Percentiles rank a stretch among this genome's conserved stretches.
Conservation (phyloP, 2,113 vertebrate species). For the Microtus ochrogaster region DNA sequence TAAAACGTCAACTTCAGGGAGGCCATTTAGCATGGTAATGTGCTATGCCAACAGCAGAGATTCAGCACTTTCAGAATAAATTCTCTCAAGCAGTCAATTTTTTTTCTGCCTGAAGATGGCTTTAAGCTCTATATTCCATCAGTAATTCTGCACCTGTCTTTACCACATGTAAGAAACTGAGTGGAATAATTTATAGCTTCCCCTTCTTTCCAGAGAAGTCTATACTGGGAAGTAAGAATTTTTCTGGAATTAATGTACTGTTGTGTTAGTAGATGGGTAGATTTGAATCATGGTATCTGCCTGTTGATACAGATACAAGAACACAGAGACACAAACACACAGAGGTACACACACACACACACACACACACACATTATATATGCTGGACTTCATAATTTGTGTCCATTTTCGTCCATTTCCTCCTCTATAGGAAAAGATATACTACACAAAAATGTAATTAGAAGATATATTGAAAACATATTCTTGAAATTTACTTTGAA, state of each 20-base stretch:
- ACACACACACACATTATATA: not conserved
- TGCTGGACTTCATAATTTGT: not conserved
- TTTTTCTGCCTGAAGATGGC: not conserved
- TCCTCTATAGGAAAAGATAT: not conserved
- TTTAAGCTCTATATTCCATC: not conserved
- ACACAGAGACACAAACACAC: not conserved
- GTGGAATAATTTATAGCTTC: not conserved
- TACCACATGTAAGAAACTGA: not conserved
- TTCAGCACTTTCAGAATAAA: conserved; percentile 60
- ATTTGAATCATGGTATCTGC: not conserved
- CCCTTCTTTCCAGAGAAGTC: not conserved
- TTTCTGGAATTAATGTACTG: not conserved
- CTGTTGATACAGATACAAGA: not conserved
- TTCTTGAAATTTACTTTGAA: not conserved
- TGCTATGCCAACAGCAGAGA: conserved; percentile 45
- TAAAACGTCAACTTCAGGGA: conserved; percentile 45
- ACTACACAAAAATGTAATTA: not conserved
- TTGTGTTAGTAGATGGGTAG: not conserved
- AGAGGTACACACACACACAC: not conserved
- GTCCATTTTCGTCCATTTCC: no score
- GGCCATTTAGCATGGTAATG: conserved; percentile 44
- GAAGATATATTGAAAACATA: not conserved
- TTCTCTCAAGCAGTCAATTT: conserved; percentile 46
- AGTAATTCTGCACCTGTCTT: not conserved
- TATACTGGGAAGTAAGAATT: not conserved